Base-by-base conservation (phyloP, 1,140 invertebrate genomes). In the Andricus grossulariae region DNA sequence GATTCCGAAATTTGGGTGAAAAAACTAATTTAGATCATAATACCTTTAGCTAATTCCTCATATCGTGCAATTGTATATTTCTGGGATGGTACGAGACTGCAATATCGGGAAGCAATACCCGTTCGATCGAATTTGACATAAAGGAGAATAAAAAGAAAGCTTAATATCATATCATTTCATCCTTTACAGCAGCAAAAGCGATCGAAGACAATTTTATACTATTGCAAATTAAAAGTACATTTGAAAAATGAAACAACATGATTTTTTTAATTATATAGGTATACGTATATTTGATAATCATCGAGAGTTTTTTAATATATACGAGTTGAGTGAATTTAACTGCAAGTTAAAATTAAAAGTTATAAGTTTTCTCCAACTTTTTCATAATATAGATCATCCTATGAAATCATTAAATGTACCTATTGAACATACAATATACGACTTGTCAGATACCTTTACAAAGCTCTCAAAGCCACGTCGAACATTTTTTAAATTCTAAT, bases 51-150 rank as follows among this genome's bases (percentile, higher is more conserved):
- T 16, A 39, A n/a, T 66, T 66, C 39, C 57, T 66, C 15, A 66
- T 66, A 66, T 39, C 57, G 57, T 66, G 57, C 16, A 8, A 25
- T 16, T 66, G 39, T 39, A 66, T 21, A 66, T 45, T 66, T 66
- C 15, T 39, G 32, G 39, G 57, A 66, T 66, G 57, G 57, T 66
- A 66, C 57, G 21, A 66, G 57, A 66, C 39, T 66, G 57, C 39
- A 66, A 25, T 13, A 54, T 18, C 25, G 39, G 0, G 39, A 39
- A 39, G 39, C 39, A 39, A 39, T 39, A 39, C n/a, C 39, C 57
- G 57, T 66, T 45, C 57, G 15, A 66, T 66, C 57, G 25, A 66
- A 32, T 32, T 39, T 13, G 13, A 16, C 39, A 66, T 39, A 7
- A 66, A 60, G 39, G 57, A 16, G 57, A 66, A 66, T 39, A 25